Evolutionary conservation across 1,140 invertebrate species (phyloP), one percentile per base, ranked within the genome.

Genomic region (Bombus consobrinus): DNA sequence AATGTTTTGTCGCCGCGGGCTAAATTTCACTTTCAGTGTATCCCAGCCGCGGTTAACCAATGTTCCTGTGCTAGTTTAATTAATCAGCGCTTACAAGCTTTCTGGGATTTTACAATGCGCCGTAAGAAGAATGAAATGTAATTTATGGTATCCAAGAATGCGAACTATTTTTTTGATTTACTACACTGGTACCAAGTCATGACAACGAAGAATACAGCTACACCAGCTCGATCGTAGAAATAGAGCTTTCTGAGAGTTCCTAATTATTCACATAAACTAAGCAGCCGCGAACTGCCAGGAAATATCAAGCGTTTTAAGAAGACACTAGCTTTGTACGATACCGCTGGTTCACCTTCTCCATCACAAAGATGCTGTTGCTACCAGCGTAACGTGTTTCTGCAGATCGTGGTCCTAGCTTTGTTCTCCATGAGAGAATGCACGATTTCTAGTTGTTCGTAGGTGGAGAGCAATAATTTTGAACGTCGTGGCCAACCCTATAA

Each of bases 401-500:
- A 43, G 71, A 22, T n/a, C 2, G 13, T n/a, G 4, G n/a, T 41
- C 53, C 37, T 53, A 39, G 87, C 87, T 85, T 88, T 88, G 83
- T 85, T 88, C 72, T 75, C 43, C 71, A 66, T 43, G 72, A 59
- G 59, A 73, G 83, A 68, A 81, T 47, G 72, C 59, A 83, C 34
- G 66, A 85, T 74, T 85, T 85, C 83, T 73, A 88, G 73, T 88
- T 85, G 85, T 73, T 85, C 83, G 72, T 75, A 66, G 81, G 57
- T 73, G 74, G 78, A 71, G 78, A 12, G 47, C 78, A 75, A 81
- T 85, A 85, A 85, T 81, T 85, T 66, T 80, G 13, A 77, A 25
- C 68, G 41, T 53, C 39, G 81, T 68, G 80, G 68, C 69, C 4
- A 57, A 39, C 69, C 64, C 5, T 13, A 32, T 13, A 25, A 15